A percentile compares a stretch with the other conserved stretches of the same genome.
Evolutionary conservation across 1,140 invertebrate species (phyloP).

Genomic region (Bombus picipes): DNA sequence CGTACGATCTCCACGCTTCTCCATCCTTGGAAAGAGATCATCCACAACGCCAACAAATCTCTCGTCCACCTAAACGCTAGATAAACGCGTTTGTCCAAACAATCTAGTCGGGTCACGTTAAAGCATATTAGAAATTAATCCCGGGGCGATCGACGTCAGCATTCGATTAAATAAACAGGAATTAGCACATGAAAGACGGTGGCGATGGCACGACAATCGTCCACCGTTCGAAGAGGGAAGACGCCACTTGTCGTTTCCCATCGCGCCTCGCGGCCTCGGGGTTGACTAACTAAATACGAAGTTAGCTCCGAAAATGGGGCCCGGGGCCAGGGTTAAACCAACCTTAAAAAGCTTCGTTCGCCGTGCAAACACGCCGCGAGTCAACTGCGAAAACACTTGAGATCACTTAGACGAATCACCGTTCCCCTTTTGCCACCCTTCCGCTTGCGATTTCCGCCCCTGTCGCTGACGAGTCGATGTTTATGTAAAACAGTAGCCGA

Average conservation of each 20-base stretch:
- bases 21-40: background rate
- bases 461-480: constrained; percentile 63
- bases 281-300: constrained; percentile 83
- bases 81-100: constrained; percentile 20
- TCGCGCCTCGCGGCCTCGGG: constrained; percentile 79
- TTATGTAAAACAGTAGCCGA: constrained; percentile 80
- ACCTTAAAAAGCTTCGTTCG: constrained; percentile 75
- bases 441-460: constrained; percentile 24
- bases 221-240: background rate
- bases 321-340: constrained; percentile 80
- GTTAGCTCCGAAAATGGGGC: constrained; percentile 77
- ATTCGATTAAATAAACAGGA: constrained; percentile 76
- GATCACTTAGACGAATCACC: constrained; percentile 69
- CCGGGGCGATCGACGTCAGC: constrained; percentile 60
- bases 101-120: constrained; percentile 17
- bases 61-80: background rate
- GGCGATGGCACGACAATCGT: constrained; percentile 19
- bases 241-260: constrained; percentile 82
- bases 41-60: background rate
- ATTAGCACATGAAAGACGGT: constrained; percentile 77
- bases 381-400: constrained; percentile 81
- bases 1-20: too few relatives aligned
- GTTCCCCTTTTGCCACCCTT: constrained; percentile 18
- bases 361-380: constrained; percentile 72
- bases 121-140: constrained; percentile 67